These are phyloP conservation scores for Ceraclea dissimilis DNA, from an alignment of 2,888 invertebrate species.

Conservation along the genomic window DNA sequence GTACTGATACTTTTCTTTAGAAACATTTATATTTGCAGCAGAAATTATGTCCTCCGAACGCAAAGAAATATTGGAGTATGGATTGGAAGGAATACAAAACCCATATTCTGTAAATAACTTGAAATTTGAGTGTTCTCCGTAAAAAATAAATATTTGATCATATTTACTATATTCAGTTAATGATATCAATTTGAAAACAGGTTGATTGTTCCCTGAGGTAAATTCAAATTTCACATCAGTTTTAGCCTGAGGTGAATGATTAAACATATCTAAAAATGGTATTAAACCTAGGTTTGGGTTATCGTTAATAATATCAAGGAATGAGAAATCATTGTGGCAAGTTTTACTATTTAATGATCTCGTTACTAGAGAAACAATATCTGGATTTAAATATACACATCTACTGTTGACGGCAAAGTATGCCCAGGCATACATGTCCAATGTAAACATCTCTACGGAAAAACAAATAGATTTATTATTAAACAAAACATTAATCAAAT, in stretches of 20 bases:
- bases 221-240: slow-evolving; percentile 34
- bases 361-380: slow-evolving; percentile 31
- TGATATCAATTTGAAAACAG: slow-evolving; percentile 43
- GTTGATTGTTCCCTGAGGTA: slow-evolving; percentile 32
- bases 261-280: slow-evolving; percentile 85
- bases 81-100: slow-evolving; percentile 64
- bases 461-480: slow-evolving; percentile 39
- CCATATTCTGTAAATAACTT: slow-evolving; percentile 84
- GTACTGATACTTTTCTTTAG: slow-evolving; percentile 55
- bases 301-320: slow-evolving; percentile 41
- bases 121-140: slow-evolving; percentile 74
- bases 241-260: slow-evolving; percentile 62
- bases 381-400: slow-evolving; percentile 64
- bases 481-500: slow-evolving; percentile 36
- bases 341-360: background rate
- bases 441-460: slow-evolving; percentile 38
- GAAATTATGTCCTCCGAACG: slow-evolving; percentile 46
- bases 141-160: slow-evolving; percentile 80
- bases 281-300: slow-evolving; percentile 67
- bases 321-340: background rate
- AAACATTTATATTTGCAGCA: slow-evolving; percentile 36
- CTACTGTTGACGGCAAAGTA: slow-evolving; percentile 82
- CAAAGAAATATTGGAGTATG: slow-evolving; percentile 59
- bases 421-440: slow-evolving; percentile 63
- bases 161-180: slow-evolving; percentile 51